Conservation (phyloP, 2,888 invertebrate species). For the Nomada fabriciana region DNA sequence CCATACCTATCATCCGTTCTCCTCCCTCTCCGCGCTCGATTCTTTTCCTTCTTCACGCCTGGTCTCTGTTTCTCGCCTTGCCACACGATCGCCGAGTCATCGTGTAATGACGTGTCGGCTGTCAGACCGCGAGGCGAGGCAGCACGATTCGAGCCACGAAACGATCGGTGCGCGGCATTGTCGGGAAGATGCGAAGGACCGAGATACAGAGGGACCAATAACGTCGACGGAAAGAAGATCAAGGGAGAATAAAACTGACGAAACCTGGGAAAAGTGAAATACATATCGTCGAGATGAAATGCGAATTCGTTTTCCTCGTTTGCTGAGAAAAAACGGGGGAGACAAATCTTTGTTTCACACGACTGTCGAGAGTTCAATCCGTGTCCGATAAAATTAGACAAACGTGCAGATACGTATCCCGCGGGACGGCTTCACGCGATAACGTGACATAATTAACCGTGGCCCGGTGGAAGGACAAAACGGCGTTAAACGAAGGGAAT, state of each 20-base stretch:
- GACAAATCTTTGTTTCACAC: no score
- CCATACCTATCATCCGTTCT: constrained; percentile 60
- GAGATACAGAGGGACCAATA: constrained; percentile 9
- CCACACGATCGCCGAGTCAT: constrained; percentile 80
- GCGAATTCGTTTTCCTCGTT: background rate
- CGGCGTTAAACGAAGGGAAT: constrained; percentile 49
- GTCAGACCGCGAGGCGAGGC: constrained; percentile 77
- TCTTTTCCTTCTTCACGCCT: constrained; percentile 12
- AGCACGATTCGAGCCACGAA: constrained; percentile 74
- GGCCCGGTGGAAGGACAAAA: constrained; percentile 46
- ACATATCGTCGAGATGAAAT: background rate
- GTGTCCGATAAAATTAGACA: constrained; percentile 24
- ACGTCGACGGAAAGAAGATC: constrained; percentile 15
- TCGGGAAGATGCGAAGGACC: constrained; percentile 33
- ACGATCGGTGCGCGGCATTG: constrained; percentile 68
- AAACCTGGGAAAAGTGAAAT: background rate
- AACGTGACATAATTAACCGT: constrained; percentile 46
- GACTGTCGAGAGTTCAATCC: no score
- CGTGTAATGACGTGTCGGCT: constrained; percentile 84
- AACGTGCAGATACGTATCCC: background rate
- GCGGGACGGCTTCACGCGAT: constrained; percentile 21
- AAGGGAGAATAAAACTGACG: background rate
- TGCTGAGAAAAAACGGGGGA: no score
- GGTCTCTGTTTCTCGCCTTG: constrained; percentile 37
- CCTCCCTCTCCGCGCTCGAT: constrained; percentile 15